Conservation (phyloP, 2,113 vertebrate species). For the Theristicus caerulescens region DNA sequence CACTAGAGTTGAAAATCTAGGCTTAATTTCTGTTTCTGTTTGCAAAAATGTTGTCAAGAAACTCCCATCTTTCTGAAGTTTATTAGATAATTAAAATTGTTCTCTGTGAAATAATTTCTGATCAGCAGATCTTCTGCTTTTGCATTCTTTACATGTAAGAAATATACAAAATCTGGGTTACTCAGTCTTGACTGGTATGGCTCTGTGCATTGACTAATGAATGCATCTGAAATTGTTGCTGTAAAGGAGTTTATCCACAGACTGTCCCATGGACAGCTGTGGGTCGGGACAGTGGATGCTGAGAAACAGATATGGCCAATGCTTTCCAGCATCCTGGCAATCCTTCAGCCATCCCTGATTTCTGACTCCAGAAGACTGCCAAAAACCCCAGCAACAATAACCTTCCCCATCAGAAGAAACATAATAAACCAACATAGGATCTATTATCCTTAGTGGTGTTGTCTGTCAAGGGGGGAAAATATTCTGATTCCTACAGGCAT, state of each 20-base stretch:
- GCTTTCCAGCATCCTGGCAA: neutral
- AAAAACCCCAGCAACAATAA: neutral
- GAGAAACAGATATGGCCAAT: neutral
- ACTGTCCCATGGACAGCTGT: neutral
- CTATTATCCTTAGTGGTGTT: neutral
- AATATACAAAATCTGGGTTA: constrained; percentile 26
- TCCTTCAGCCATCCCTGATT: neutral
- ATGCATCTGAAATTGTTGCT: neutral
- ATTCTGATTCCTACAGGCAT: neutral
- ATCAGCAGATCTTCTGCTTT: constrained; percentile 19
- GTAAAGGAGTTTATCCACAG: neutral
- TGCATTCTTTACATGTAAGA: neutral
- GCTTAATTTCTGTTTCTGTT: constrained; percentile 52
- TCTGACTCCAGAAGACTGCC: neutral
- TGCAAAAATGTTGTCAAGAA: constrained; percentile 9
- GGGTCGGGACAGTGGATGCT: neutral
- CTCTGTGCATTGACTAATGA: neutral
- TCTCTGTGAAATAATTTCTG: constrained; percentile 15
- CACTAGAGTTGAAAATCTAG: constrained; percentile 42
- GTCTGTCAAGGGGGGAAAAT: neutral
- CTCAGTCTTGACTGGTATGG: neutral
- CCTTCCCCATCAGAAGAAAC: neutral
- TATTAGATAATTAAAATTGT: constrained; percentile 22
- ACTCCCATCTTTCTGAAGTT: constrained; percentile 5
- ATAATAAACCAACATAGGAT: neutral